Percentiles rank a stretch among this genome's conserved stretches.
phyloP scores from a whole-genome alignment of 2,113 vertebrate species.

The Parotia lawesii region DNA sequence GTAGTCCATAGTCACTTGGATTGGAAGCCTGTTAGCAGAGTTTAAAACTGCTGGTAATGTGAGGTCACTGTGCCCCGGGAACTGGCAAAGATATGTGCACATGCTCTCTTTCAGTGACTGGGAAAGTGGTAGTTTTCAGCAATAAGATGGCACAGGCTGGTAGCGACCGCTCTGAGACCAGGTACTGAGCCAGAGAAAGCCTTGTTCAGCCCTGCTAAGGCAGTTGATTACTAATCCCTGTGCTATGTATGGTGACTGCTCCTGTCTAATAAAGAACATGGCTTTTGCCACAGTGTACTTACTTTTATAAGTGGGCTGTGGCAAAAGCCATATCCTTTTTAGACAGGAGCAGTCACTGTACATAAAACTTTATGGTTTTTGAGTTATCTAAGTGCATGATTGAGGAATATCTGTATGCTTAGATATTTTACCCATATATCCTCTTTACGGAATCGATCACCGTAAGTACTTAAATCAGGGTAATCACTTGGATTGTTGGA shows the following conservation, averaged over 20 bases:
- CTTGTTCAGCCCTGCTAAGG: neutral
- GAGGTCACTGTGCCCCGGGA: neutral
- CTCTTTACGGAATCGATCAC: neutral
- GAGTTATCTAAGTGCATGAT: neutral
- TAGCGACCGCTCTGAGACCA: neutral
- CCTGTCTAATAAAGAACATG: neutral
- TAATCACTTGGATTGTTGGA: neutral
- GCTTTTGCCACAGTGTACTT: neutral
- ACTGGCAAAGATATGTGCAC: neutral
- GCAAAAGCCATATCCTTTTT: neutral
- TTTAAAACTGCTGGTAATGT: neutral
- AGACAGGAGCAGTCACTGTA: neutral
- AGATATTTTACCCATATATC: neutral
- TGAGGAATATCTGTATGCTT: neutral
- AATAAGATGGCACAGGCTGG: neutral
- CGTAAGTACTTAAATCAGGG: neutral
- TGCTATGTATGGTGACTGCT: neutral
- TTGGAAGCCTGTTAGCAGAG: neutral
- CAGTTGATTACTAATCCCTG: neutral
- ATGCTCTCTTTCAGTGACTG: neutral
- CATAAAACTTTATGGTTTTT: neutral
- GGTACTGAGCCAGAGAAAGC: neutral
- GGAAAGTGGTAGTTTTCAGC: neutral
- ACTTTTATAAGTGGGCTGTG: neutral
- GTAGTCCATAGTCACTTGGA: neutral